A percentile compares a stretch with the other conserved stretches of the same genome.
Evolutionary conservation across 2,113 vertebrate species (phyloP).

Genomic region (Sclerurus mexicanus): DNA sequence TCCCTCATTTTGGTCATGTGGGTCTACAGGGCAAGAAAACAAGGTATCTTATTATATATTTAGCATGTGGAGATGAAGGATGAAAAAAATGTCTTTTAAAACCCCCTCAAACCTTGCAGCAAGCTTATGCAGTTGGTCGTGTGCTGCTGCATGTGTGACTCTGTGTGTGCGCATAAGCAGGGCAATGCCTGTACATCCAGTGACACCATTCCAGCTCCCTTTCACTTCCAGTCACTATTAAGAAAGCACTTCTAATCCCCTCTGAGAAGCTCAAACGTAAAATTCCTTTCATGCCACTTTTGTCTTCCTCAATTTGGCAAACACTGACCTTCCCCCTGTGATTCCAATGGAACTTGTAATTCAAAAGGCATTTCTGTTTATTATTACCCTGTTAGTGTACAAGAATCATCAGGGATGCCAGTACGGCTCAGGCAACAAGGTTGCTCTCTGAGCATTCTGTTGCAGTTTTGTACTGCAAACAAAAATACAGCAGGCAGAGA

Average conservation of each 20-base stretch:
- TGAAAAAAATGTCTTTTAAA: conserved; percentile 25
- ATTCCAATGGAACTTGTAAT: conserved; percentile 55
- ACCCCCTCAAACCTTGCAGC: not conserved
- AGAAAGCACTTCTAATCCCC: conserved; percentile 45
- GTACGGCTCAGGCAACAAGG: not conserved
- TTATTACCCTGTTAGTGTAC: conserved; percentile 31
- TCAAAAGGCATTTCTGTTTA: conserved; percentile 58
- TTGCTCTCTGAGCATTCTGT: not conserved
- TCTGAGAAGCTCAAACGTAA: conserved; percentile 42
- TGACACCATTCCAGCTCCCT: conserved; percentile 45
- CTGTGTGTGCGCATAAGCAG: not conserved
- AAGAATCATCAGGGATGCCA: not conserved
- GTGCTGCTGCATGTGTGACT: not conserved
- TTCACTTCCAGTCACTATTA: conserved; percentile 32
- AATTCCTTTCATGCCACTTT: conserved; percentile 63
- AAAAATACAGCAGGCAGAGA: not conserved
- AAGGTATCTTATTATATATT: conserved; percentile 60
- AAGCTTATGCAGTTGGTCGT: not conserved
- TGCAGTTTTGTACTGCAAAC: not conserved
- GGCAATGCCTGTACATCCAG: not conserved
- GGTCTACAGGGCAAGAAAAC: conserved; percentile 63
- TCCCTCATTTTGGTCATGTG: conserved; percentile 56
- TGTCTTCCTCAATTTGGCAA: conserved; percentile 55
- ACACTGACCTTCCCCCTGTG: conserved; percentile 33
- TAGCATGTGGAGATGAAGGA: conserved; percentile 31